phyloP scores from a whole-genome alignment of 2,113 vertebrate species.

The Pterocles burchelli region DNA sequence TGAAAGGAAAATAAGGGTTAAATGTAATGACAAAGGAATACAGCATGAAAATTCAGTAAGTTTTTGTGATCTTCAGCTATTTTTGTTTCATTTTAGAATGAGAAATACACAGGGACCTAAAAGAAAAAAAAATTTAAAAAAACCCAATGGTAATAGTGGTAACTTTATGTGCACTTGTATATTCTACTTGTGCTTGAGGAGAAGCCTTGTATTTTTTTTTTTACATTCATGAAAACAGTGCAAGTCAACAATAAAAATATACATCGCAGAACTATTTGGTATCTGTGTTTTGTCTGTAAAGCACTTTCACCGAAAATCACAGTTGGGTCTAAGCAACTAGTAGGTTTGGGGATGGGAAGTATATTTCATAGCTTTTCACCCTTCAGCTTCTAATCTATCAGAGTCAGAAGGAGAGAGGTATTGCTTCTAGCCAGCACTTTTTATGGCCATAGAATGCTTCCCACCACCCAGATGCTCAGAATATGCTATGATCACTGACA shows the following conservation, averaged over 20 bases:
- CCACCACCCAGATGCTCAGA: neutral
- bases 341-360: neutral
- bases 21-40: neutral
- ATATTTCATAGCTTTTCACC: neutral
- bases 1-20: neutral
- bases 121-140: neutral
- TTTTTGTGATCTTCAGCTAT: neutral
- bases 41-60: neutral
- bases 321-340: neutral
- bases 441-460: neutral
- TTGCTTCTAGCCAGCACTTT: neutral
- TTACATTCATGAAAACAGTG: neutral
- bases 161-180: neutral
- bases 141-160: accelerated
- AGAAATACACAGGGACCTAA: neutral
- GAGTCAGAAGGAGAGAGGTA: neutral
- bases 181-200: neutral
- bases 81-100: neutral
- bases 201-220: neutral
- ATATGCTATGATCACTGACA: neutral
- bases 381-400: neutral
- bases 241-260: neutral
- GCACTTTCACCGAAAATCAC: neutral
- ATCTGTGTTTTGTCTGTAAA: neutral
- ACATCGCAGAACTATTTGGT: neutral